phyloP scores from a whole-genome alignment of 2,888 invertebrate genomes.

The Chaetoderma sp. region DNA sequence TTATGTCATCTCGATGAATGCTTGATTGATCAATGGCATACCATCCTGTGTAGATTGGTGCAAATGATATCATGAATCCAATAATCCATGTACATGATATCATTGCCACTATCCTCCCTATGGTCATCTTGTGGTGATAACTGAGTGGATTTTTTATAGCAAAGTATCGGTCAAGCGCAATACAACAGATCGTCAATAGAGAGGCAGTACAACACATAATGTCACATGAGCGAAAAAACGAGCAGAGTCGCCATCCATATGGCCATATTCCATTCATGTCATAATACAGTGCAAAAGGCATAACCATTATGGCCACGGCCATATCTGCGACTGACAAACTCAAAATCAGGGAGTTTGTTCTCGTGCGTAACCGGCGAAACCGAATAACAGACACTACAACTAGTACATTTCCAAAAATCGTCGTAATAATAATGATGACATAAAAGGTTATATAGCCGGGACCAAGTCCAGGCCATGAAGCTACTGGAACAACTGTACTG shows the following conservation, averaged over 20 bases:
- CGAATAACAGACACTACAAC: conserved; percentile 58
- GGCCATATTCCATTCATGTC: conserved; percentile 54
- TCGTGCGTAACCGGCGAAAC: conserved; percentile 56
- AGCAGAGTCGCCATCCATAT: conserved; percentile 62
- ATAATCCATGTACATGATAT: conserved; percentile 56
- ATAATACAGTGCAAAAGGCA: conserved; percentile 61
- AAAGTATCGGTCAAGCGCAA: conserved; percentile 60
- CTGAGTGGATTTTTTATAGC: conserved; percentile 62
- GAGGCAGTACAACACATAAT: conserved; percentile 67
- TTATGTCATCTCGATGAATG: conserved; percentile 55
- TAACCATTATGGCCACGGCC: conserved; percentile 27
- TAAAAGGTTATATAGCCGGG: too few species aligned
- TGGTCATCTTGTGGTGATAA: conserved; percentile 55
- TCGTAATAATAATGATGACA: conserved; percentile 34
- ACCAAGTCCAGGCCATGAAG: too few species aligned
- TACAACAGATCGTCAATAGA: conserved; percentile 62
- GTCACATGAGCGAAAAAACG: conserved; percentile 66
- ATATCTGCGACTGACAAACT: conserved; percentile 24
- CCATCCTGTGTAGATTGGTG: conserved; percentile 65
- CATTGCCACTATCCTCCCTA: conserved; percentile 44
- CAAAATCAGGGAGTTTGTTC: conserved; percentile 59
- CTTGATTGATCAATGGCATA: conserved; percentile 66
- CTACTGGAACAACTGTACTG: too few species aligned
- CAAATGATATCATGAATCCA: conserved; percentile 59
- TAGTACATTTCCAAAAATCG: conserved; percentile 60